These are phyloP conservation scores for Lepidothrix coronata DNA, from an alignment of 2,113 vertebrate species.

Conservation along the genomic window DNA sequence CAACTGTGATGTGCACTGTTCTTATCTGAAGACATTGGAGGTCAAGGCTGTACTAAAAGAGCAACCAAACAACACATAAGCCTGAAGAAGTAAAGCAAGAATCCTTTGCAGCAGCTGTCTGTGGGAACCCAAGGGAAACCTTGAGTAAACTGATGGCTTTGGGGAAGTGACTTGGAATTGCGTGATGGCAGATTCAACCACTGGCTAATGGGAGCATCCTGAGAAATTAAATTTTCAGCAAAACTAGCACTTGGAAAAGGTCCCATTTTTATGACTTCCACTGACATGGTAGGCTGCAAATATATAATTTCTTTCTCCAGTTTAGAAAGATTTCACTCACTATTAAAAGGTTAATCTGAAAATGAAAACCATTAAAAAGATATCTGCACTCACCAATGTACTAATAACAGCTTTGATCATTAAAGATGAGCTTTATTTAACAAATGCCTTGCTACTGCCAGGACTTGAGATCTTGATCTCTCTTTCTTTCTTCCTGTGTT, in stretches of 20 bases:
- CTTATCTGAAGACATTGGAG: constrained; percentile 17
- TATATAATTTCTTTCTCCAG: neutral
- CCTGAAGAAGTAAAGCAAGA: constrained; percentile 12
- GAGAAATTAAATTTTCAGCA: constrained; percentile 19
- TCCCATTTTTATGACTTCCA: neutral
- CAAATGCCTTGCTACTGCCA: constrained; percentile 16
- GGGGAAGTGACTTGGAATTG: neutral
- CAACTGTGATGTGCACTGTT: neutral
- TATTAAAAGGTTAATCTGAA: constrained; percentile 24
- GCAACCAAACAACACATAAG: constrained; percentile 12
- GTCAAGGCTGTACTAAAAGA: constrained; percentile 42
- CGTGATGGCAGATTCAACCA: neutral
- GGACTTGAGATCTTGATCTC: constrained; percentile 11
- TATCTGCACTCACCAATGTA: constrained; percentile 15
- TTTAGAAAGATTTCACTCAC: constrained; percentile 12
- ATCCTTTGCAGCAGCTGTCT: neutral
- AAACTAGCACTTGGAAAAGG: neutral
- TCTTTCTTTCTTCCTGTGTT: neutral
- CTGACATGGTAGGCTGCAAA: neutral
- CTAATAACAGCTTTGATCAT: constrained; percentile 39
- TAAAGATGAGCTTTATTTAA: constrained; percentile 49
- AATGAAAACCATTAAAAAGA: constrained; percentile 30
- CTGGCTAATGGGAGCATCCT: neutral
- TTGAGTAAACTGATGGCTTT: neutral
- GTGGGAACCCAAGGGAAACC: neutral